Evolutionary conservation across 2,888 invertebrate genomes (phyloP).

Genomic region (Apotomis capreana): DNA sequence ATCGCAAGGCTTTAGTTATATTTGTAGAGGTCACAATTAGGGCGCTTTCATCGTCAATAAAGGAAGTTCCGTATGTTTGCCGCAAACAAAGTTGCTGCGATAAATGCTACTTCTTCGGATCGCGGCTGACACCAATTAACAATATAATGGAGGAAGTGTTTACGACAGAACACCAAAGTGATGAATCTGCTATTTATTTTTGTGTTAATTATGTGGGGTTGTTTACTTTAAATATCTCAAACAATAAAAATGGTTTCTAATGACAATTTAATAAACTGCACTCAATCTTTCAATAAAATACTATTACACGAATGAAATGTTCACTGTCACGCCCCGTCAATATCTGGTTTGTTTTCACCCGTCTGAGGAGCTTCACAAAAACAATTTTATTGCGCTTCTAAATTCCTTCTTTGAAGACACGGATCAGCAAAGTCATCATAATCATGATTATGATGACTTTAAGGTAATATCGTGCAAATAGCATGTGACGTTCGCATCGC

Average conservation of each 20-base stretch:
- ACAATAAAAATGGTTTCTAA: neutral
- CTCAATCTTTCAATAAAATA: neutral
- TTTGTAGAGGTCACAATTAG: slow-evolving; percentile 57
- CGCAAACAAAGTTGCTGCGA: slow-evolving; percentile 58
- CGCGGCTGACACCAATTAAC: slow-evolving; percentile 45
- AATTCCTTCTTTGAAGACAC: too few species aligned
- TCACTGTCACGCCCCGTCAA: neutral
- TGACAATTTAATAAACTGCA: neutral
- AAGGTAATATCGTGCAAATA: too few species aligned
- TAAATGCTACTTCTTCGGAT: slow-evolving; percentile 55
- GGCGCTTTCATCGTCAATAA: slow-evolving; percentile 54
- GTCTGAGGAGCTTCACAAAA: too few species aligned
- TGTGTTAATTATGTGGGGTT: neutral
- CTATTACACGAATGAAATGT: neutral
- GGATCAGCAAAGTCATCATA: too few species aligned
- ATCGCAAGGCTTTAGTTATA: slow-evolving; percentile 48
- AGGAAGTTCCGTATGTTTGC: slow-evolving; percentile 61
- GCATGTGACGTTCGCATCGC: too few species aligned
- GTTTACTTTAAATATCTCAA: neutral
- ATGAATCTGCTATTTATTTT: slow-evolving; percentile 17
- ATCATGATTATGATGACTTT: too few species aligned
- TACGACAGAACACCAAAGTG: neutral
- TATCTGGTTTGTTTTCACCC: neutral
- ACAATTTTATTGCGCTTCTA: too few species aligned
- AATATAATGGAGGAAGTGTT: slow-evolving; percentile 36